Conservation (phyloP, 2,888 invertebrate genomes). For the Drosophila demipolita region DNA sequence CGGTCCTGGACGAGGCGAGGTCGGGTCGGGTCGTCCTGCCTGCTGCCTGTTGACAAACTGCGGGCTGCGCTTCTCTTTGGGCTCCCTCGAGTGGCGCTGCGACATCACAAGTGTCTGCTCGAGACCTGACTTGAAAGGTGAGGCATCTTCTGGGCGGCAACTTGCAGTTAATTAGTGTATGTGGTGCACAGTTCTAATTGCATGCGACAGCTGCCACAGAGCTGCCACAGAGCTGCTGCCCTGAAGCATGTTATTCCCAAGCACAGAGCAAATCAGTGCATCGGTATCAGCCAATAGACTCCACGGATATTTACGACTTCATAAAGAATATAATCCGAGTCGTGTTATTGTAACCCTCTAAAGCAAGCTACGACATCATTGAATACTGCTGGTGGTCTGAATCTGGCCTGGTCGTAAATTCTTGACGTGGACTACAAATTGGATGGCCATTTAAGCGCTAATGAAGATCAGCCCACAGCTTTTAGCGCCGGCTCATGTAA, state of each 20-base stretch:
- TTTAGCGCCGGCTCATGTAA: slow-evolving; percentile 64
- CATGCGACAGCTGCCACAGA: slow-evolving; percentile 60
- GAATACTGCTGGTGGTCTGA: slow-evolving; percentile 41
- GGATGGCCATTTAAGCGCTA: slow-evolving; percentile 62
- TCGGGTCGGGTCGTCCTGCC: neutral
- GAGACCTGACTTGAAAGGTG: slow-evolving; percentile 49
- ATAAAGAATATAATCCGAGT: slow-evolving; percentile 28
- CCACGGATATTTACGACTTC: slow-evolving; percentile 49
- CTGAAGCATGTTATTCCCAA: slow-evolving; percentile 13
- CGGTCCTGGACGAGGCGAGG: slow-evolving; percentile 14
- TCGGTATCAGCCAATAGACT: slow-evolving; percentile 19
- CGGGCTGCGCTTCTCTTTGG: slow-evolving; percentile 35
- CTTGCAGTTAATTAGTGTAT: slow-evolving; percentile 75
- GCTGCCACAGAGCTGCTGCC: neutral
- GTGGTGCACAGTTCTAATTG: slow-evolving; percentile 64
- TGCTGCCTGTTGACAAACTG: slow-evolving; percentile 71
- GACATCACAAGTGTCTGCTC: slow-evolving; percentile 66
- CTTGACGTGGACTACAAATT: slow-evolving; percentile 40
- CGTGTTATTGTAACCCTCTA: slow-evolving; percentile 30
- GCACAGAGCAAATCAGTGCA: slow-evolving; percentile 11
- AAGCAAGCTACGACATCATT: slow-evolving; percentile 34
- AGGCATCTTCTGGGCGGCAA: slow-evolving; percentile 46
- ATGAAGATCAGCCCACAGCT: slow-evolving; percentile 76
- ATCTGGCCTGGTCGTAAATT: slow-evolving; percentile 35
- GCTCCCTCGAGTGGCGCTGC: slow-evolving; percentile 64